These are phyloP conservation scores for Vesta saturnalis DNA, from an alignment of 2,888 invertebrate genomes.

Conservation along the genomic window DNA sequence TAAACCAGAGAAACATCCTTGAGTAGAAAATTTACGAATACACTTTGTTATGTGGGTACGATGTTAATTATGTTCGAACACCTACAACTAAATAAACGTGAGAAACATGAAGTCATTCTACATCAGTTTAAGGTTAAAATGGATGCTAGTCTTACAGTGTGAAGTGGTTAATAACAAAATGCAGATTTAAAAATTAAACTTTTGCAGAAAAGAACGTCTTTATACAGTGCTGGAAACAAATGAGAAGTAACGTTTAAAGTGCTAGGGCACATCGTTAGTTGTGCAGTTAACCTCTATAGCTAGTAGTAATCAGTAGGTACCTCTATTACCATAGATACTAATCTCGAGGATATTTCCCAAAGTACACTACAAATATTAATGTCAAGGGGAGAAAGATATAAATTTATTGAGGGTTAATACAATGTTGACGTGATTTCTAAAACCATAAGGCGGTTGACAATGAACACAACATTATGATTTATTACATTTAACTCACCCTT, in stretches of 20 bases:
- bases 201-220: too few relatives aligned
- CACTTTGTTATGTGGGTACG: not conserved
- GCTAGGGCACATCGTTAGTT: not conserved
- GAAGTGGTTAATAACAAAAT: too few relatives aligned
- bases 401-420: constrained; percentile 1
- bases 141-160: too few relatives aligned
- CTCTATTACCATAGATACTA: too few relatives aligned
- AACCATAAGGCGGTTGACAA: not conserved
- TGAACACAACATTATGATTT: not conserved
- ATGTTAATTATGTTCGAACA: not conserved
- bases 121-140: too few relatives aligned
- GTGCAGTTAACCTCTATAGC: not conserved
- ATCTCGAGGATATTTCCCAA: not conserved
- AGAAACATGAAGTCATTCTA: too few relatives aligned
- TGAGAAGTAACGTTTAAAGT: not conserved
- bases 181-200: too few relatives aligned
- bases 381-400: not conserved
- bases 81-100: not conserved
- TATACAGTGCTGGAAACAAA: too few relatives aligned
- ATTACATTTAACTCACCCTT: not conserved
- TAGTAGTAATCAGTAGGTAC: not conserved
- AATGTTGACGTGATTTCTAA: not conserved
- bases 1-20: not conserved
- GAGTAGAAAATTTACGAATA: not conserved
- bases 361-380: not conserved